These are phyloP conservation scores for Rhinopomastus cyanomelas DNA, from an alignment of 2,113 vertebrate genomes.

Conservation along the genomic window DNA sequence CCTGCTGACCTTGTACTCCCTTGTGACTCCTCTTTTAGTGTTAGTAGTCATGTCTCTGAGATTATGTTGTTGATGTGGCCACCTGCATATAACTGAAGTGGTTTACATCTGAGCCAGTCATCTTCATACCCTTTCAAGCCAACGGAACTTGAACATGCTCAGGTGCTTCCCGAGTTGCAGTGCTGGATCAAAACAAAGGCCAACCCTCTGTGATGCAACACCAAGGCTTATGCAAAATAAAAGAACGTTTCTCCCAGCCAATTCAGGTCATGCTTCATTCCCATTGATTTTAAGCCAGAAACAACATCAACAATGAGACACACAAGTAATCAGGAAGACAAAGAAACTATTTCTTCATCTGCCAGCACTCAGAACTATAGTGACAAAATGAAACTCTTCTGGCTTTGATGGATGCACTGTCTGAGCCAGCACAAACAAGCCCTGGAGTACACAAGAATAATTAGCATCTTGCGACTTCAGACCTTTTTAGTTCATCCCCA, in stretches of 20 bases:
- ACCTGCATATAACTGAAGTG: background rate
- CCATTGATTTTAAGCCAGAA: constrained; percentile 40
- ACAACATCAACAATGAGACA: background rate
- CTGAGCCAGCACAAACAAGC: constrained; percentile 43
- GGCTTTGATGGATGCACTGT: background rate
- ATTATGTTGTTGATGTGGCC: background rate
- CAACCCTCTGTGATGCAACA: background rate
- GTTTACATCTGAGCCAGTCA: background rate
- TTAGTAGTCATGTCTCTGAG: background rate
- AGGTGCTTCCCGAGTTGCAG: background rate
- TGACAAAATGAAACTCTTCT: background rate
- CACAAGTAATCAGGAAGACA: constrained; percentile 16
- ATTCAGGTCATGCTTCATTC: background rate
- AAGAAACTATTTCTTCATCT: constrained; percentile 36
- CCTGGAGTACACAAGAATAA: constrained; percentile 39
- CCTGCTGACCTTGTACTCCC: background rate
- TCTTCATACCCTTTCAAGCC: background rate
- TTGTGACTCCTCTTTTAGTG: background rate
- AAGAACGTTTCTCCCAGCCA: background rate
- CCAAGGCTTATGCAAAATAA: background rate
- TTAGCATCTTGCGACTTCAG: constrained; percentile 12
- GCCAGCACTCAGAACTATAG: constrained; percentile 2
- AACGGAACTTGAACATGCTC: background rate
- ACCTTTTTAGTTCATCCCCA: background rate
- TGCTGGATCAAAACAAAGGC: background rate